phyloP scores from a whole-genome alignment of 2,797 vertebrate genomes.

The Thaleichthys pacificus region DNA sequence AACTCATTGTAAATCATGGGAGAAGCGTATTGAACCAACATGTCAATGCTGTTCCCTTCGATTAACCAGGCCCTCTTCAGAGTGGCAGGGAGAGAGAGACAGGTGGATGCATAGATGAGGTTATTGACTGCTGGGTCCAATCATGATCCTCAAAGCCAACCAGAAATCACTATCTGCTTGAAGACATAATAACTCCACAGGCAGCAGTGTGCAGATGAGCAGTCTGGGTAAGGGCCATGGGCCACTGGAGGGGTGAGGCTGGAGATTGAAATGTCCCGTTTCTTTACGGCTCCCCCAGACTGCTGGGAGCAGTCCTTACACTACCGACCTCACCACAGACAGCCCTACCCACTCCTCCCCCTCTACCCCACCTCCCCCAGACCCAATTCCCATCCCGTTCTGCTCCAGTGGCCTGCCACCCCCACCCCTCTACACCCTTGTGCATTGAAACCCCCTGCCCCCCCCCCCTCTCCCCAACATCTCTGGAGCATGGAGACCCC shows the following conservation, averaged over 20 bases:
- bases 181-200: slow-evolving; percentile 62
- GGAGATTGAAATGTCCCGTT: slow-evolving; percentile 54
- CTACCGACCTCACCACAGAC: slow-evolving; percentile 61
- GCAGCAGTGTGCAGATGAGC: slow-evolving; percentile 56
- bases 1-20: slow-evolving; percentile 48
- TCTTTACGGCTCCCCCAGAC: slow-evolving; percentile 50
- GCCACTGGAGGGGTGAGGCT: not conserved
- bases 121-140: slow-evolving; percentile 64
- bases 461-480: not conserved
- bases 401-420: slow-evolving; percentile 55
- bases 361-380: slow-evolving; percentile 27
- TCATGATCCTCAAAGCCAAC: slow-evolving; percentile 50
- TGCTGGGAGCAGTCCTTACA: slow-evolving; percentile 66
- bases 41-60: slow-evolving; percentile 63
- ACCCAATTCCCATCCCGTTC: slow-evolving; percentile 59
- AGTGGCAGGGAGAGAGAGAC: slow-evolving; percentile 34
- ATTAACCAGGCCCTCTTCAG: slow-evolving; percentile 65
- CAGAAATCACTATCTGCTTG: slow-evolving; percentile 33
- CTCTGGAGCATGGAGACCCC: not conserved
- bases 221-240: slow-evolving; percentile 39
- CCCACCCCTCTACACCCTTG: slow-evolving; percentile 40
- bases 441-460: not conserved
- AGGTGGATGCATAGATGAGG: slow-evolving; percentile 55
- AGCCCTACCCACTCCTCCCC: slow-evolving; percentile 20
- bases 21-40: slow-evolving; percentile 56